These are phyloP conservation scores for Lordiphosa mommai DNA, from an alignment of 1,140 invertebrate genomes.

Conservation along the genomic window DNA sequence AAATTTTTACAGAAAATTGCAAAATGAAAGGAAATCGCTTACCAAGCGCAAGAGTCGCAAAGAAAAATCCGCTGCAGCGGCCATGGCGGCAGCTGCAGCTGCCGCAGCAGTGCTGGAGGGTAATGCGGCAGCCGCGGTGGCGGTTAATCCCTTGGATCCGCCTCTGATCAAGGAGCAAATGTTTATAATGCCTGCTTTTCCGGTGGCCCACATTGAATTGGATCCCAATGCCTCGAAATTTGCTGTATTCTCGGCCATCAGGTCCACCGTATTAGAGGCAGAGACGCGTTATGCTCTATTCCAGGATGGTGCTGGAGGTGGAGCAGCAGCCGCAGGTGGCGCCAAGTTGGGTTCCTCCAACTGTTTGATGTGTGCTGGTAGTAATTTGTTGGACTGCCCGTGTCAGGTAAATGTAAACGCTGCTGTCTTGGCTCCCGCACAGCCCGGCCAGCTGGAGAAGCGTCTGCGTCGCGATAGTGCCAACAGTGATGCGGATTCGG, in stretches of 20 bases:
- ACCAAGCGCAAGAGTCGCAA: slow-evolving; percentile 77
- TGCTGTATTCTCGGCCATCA: slow-evolving; percentile 75
- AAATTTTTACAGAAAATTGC: slow-evolving; percentile 45
- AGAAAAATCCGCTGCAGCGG: slow-evolving; percentile 63
- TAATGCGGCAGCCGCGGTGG: slow-evolving; percentile 23
- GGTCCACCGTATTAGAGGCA: slow-evolving; percentile 71
- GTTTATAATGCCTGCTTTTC: slow-evolving; percentile 61
- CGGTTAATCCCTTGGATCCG: slow-evolving; percentile 65
- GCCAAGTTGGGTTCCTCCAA: slow-evolving; percentile 51
- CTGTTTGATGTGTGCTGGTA: slow-evolving; percentile 62
- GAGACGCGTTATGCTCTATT: slow-evolving; percentile 74
- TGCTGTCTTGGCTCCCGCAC: slow-evolving; percentile 9
- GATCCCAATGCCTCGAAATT: slow-evolving; percentile 79
- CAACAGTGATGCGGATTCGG: slow-evolving; percentile 73
- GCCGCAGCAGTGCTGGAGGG: slow-evolving; percentile 58
- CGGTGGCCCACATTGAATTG: slow-evolving; percentile 74
- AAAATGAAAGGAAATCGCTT: slow-evolving; percentile 67
- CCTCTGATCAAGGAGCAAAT: slow-evolving; percentile 68
- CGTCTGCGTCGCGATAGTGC: slow-evolving; percentile 51
- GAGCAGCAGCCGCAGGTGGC: slow-evolving; percentile 2
- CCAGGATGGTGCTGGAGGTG: slow-evolving; percentile 38
- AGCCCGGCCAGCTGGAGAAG: slow-evolving; percentile 32
- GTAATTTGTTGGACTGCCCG: slow-evolving; percentile 66
- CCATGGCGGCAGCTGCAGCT: slow-evolving; percentile 48
- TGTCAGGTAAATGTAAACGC: slow-evolving; percentile 54